Base-by-base conservation (phyloP, 2,113 vertebrate species). In the Calidris pugnax region DNA sequence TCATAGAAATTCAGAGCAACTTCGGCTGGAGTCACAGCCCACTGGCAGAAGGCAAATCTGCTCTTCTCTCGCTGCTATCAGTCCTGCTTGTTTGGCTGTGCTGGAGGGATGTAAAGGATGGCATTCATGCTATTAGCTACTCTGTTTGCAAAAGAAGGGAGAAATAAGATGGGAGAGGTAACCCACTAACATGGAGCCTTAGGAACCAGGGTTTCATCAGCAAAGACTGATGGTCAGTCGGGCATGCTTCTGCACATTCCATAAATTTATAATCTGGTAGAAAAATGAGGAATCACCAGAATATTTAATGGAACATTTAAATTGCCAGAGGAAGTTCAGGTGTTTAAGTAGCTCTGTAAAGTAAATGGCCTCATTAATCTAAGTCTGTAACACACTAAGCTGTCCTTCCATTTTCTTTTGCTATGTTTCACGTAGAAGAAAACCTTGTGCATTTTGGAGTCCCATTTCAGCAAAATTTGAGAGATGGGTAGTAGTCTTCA, bases 351-450 rank as follows among this genome's bases (percentile, higher is more conserved):
- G 60, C 83, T 95, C 64, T 93, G 4, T 87, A 28, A 91, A 85
- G 82, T 83, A 89, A 96, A 84, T 57, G 51, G 22, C n/a, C 60
- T 94, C 56, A 74, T 92, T 90, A 90, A 64, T 92, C 76, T 72
- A 35, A 64, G 20, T 85, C 63, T 75, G 6, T 68, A 92, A 35
- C 13, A 71, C 57, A 88, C 66, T 43, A 81, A 81, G 30, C 24
- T 84, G 35, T 72, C 69, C 48, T 91, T 87, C 69, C 48, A 16
- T 84, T 94, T 96, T 75, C 43, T 83, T 91, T 92, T 81, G 41
- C 80, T 71, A 55, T 6, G 13, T 72, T 90, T 92, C 30, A 41
- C 35, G 2, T 2, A 63, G 89, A 72, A 5, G 4, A 45, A 77
- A 87, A 48, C 24, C 33, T 56, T 84, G 10, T 67, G 60, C 41